Base-by-base conservation (phyloP, 2,113 vertebrate genomes). In the Pithys albifrons region DNA sequence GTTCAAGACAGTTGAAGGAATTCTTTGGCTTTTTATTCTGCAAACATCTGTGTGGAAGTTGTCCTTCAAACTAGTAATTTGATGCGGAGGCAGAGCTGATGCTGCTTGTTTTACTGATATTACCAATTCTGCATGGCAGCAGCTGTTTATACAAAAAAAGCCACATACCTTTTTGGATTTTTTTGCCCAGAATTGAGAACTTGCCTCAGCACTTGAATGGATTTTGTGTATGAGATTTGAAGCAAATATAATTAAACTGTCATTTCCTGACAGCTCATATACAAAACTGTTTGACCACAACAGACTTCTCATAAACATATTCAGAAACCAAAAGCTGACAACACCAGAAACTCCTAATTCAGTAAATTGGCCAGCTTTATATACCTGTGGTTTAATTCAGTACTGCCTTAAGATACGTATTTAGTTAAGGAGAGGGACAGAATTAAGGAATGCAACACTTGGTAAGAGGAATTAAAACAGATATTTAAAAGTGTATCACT, bases 211-310 rank as follows among this genome's bases (percentile, higher is more conserved):
- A 33, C 69, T 14, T 14, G 57, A 78, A 54, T 51, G 73, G 27
- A n/a, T 90, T 94, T 93, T 35, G 25, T 70, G 58, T 19, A 20
- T 51, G 62, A 66, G 73, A 29, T 67, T 92, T 92, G 55, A 57
- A 77, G 28, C 69, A 95, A 91, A 89, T 61, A 11, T 25, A 61
- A 96, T 94, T 93, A 75, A 93, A 39, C 31, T 92, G 61, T 64
- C 41, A 22, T 91, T 91, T 92, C 41, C 52, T 87, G 76, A 69
- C 49, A 62, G 57, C 69, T 95, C 73, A 1, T 33, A 5, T 45
- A 6, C 9, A 37, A 69, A 49, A 23, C 35, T 81, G 27, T 85
- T 92, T 81, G 85, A 66, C 70, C 85, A 59, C 64, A 45, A 4
- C 33, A 71, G 72, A 29, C 37, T 73, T 61, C 23, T 33, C 73